These are phyloP conservation scores for Helicolenus hilgendorfi DNA, from an alignment of 2,797 vertebrate genomes.

Conservation along the genomic window DNA sequence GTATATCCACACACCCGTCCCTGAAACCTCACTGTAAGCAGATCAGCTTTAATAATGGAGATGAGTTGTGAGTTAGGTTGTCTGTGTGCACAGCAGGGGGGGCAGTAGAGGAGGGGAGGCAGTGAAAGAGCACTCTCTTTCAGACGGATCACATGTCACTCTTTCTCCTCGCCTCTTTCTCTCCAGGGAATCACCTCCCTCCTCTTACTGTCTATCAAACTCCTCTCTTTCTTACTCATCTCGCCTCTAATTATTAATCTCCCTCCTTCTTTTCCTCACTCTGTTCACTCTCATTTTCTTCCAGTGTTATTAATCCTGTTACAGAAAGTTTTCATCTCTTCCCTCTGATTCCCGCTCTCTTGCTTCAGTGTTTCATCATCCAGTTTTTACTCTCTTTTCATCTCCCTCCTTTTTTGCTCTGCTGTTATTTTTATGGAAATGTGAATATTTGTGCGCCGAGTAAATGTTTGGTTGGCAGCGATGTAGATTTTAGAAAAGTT, in stretches of 20 bases:
- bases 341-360: not conserved
- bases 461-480: not conserved
- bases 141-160: slow-evolving; percentile 40
- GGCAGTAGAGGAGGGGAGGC: not conserved
- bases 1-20: not conserved
- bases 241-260: not conserved
- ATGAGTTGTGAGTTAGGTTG: not conserved
- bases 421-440: not conserved
- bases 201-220: slow-evolving; percentile 36
- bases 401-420: not conserved
- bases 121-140: slow-evolving; percentile 1
- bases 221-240: not conserved
- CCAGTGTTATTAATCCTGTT: slow-evolving; percentile 23
- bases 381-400: not conserved
- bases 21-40: not conserved
- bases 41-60: slow-evolving; percentile 4
- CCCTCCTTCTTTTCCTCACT: not conserved
- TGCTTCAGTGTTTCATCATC: slow-evolving; percentile 34
- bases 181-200: slow-evolving; percentile 28
- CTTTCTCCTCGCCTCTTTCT: not conserved
- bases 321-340: slow-evolving; percentile 11
- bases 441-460: not conserved
- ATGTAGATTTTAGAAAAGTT: not conserved
- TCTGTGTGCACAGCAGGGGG: not conserved
- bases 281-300: slow-evolving; percentile 5